Evolutionary conservation across 2,797 vertebrate species (phyloP), one percentile per base, ranked within the genome.

Genomic region (Ispidina lecontei): DNA sequence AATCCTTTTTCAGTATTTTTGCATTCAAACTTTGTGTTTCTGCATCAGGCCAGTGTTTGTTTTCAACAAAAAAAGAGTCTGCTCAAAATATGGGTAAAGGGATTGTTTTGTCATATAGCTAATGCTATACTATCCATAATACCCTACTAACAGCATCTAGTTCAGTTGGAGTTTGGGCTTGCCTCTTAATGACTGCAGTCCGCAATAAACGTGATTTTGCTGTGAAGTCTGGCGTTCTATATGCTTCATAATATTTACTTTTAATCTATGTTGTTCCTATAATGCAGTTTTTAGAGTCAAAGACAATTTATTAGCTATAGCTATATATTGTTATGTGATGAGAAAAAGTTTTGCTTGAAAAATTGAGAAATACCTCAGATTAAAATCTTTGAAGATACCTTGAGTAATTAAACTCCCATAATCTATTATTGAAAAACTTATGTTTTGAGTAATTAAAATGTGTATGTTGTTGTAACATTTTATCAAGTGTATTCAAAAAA

Each of bases 321-420:
- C 65, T 14, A 35, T 6, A 43, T 14, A 75, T 39, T 39, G n/a
- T 44, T 72, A 31, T 72, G 75, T 84, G 25, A 16, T 83, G 74
- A 91, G 21, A 47, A 73, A 25, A 69, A 37, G 49, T 91, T 83
- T 93, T 84, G 22, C 90, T 87, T 90, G 44, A 81, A 96, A 82
- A 79, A 95, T 78, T 11, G 76, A 89, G 76, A 84, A 89, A 84
- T 88, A 46, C 8, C 16, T n/a, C 15, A 67, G 78, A 47, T 82
- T 11, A 69, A 86, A 82, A 37, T 47, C 23, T 89, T 68, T 65
- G 9, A 82, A 69, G 47, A 43, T 69, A 76, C 37, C 49, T 39
- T 43, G 11, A 63, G 35, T 72, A 92, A 87, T 91, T 92, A 70
- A 84, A 75, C 84, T 84, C 59, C 70, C 65, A 39, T 64, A 58